Conservation (phyloP, 1,140 invertebrate genomes). For the Listronotus oregonensis region DNA sequence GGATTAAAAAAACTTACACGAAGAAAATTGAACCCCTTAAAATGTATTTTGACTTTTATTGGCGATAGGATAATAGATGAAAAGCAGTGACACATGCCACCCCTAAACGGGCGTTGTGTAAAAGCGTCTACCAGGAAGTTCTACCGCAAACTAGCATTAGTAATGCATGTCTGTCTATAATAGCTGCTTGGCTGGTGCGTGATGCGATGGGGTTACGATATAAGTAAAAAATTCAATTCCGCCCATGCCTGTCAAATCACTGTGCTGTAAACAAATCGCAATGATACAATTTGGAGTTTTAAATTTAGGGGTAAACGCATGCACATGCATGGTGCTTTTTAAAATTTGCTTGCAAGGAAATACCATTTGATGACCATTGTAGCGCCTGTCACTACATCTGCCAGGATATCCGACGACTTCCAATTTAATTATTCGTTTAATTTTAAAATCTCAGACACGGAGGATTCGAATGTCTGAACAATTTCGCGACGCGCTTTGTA, state of each 20-base stretch:
- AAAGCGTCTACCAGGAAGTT: slow-evolving; percentile 35
- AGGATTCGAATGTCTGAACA: slow-evolving; percentile 28
- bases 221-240: slow-evolving; percentile 49
- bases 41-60: too few species aligned
- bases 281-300: slow-evolving; percentile 51
- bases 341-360: slow-evolving; percentile 48
- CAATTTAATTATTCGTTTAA: slow-evolving; percentile 50
- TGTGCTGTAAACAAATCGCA: slow-evolving; percentile 51
- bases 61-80: slow-evolving; percentile 14
- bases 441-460: slow-evolving; percentile 32
- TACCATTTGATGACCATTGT: slow-evolving; percentile 49
- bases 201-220: slow-evolving; percentile 46
- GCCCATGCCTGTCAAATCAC: slow-evolving; percentile 44
- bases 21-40: too few species aligned
- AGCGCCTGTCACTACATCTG: slow-evolving; percentile 46
- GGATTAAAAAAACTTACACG: too few species aligned
- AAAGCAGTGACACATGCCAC: slow-evolving; percentile 19
- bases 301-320: slow-evolving; percentile 44
- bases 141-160: slow-evolving; percentile 46
- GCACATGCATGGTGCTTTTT: slow-evolving; percentile 36
- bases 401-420: slow-evolving; percentile 51
- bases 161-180: slow-evolving; percentile 46
- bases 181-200: slow-evolving; percentile 32
- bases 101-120: slow-evolving; percentile 14
- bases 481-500: slow-evolving; percentile 8